Percentiles rank a stretch among this genome's conserved stretches.
Evolutionary conservation across 2,888 invertebrate genomes (phyloP).

Genomic region (Osedax frankpressi): DNA sequence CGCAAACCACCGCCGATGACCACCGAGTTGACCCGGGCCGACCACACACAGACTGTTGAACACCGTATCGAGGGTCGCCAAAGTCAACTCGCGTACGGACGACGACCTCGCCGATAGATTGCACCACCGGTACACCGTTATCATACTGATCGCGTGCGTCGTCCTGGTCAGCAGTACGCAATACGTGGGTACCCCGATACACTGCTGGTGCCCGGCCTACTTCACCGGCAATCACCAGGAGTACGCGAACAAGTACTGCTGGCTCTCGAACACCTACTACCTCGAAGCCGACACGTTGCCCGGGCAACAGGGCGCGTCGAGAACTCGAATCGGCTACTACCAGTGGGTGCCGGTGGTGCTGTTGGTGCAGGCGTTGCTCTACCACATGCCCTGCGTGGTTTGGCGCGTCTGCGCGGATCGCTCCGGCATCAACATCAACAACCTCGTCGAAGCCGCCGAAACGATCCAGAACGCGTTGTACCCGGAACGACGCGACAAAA

Average conservation of each 20-base stretch:
- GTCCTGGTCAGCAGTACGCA: conserved; percentile 44
- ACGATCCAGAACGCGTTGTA: conserved; percentile 42
- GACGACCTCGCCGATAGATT: conserved; percentile 44
- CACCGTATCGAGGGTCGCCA: conserved; percentile 33
- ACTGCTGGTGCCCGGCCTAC: conserved; percentile 44
- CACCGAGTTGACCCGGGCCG: background rate
- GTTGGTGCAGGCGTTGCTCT: conserved; percentile 48
- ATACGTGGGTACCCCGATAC: conserved; percentile 45
- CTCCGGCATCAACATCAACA: conserved; percentile 45
- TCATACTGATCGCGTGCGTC: conserved; percentile 43
- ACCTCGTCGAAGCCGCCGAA: conserved; percentile 41
- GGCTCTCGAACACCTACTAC: conserved; percentile 31
- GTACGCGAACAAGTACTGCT: conserved; percentile 29
- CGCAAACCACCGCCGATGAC: background rate
- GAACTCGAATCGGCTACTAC: conserved; percentile 30
- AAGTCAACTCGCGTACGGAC: conserved; percentile 43
- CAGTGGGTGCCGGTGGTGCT: conserved; percentile 48
- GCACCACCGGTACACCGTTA: conserved; percentile 43
- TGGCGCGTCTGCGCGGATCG: conserved; percentile 44
- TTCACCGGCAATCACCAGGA: conserved; percentile 29
- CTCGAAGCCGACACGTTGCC: conserved; percentile 24
- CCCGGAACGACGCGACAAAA: conserved; percentile 46
- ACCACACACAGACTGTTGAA: conserved; percentile 23
- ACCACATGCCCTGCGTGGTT: conserved; percentile 48
- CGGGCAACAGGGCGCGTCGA: conserved; percentile 18